Evolutionary conservation across 2,797 vertebrate genomes (phyloP), one percentile per base, ranked within the genome.

Genomic region (Jordanella pulchra): DNA sequence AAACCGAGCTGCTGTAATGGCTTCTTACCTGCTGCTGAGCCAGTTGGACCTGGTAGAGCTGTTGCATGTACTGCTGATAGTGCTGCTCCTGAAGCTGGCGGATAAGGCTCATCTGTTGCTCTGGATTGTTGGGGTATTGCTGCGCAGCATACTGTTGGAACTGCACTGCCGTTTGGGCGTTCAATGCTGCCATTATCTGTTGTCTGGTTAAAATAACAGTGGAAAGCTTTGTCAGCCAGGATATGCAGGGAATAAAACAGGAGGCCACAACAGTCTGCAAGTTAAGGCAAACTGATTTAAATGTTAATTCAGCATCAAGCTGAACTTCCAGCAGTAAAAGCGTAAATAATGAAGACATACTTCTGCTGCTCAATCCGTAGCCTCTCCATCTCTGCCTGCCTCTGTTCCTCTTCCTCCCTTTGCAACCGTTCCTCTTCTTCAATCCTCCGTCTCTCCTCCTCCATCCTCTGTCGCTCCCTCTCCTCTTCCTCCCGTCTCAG

Each of bases 11-110:
- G 14, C 21, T 25, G n/a, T 35, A 32, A n/a, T 42, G 12, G 25
- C 27, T 53, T n/a, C 55, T 4, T 93, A 99, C 98, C 97, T 99
- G 98, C 82, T 99, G 98, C 91, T 99, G 98, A 21, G 98, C 97
- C 5, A 99, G 95, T 93, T 99, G 98, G 75, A 99, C 98, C 87
- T 99, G 98, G 87, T 99, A 99, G 69, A 99, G 93, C 93, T 99
- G 98, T 84, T 99, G 97, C 97, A 99, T 99, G 90, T 99, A 99
- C 85, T 99, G 98, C 84, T 99, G 98, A 89, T 99, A 99, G 91
- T 99, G 98, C 83, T 99, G 98, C 80, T 99, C 98, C 92, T 99
- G 98, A 53, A 99, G 95, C 94, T 99, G 98, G 4, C 97, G 96
- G 89, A 99, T 98, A 76, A 99, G 97, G 76, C 97, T 91, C 82